Evolutionary conservation across 2,888 invertebrate species (phyloP), one percentile per base, ranked within the genome.

Genomic region (Drosophila demipolita): DNA sequence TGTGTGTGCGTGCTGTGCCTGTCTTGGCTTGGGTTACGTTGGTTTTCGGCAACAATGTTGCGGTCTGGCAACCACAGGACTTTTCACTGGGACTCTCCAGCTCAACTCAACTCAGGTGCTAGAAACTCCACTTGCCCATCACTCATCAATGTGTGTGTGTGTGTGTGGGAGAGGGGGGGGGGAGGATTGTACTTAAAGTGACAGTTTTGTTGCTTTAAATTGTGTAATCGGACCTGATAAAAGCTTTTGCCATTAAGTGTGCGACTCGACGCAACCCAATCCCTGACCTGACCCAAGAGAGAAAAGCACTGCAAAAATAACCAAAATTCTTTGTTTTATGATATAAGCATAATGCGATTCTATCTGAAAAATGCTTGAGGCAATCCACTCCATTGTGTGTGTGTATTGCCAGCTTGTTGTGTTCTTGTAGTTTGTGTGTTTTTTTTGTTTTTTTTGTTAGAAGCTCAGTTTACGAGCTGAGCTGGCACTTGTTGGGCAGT

Each of bases 41-140:
- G 90, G 90, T 87, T 90, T 86, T 89, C 67, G 82, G 80, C 82
- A 90, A 87, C 87, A 87, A 90, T 87, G 90, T 90, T 90, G 87
- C 82, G 87, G 87, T 80, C 73, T 54, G 61, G 80, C 80, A 89
- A 83, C 87, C 87, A 70, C 87, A 87, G 83, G 64, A 79, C 72
- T 75, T 64, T 79, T 68, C 71, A 77, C 70, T 69, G 73, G 54
- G 66, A 57, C 71, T 68, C 26, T 26, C 29, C 49, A 5, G 8
- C 54, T 55, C 15, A 20, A 38, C 57, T 57, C 40, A 32, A 20
- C 32, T 74, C 83, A 89, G 89, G 87, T 84, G 89, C 72, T 54
- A 55, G 33, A 32, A 15, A 35, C 29, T 7, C 1, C 45, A 3
- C 1, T 3, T 29, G 12, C 1, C 12, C 8, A 8, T 2, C 8